These are phyloP conservation scores for Ornithoptera alexandrae DNA, from an alignment of 2,888 invertebrate species.

Conservation along the genomic window DNA sequence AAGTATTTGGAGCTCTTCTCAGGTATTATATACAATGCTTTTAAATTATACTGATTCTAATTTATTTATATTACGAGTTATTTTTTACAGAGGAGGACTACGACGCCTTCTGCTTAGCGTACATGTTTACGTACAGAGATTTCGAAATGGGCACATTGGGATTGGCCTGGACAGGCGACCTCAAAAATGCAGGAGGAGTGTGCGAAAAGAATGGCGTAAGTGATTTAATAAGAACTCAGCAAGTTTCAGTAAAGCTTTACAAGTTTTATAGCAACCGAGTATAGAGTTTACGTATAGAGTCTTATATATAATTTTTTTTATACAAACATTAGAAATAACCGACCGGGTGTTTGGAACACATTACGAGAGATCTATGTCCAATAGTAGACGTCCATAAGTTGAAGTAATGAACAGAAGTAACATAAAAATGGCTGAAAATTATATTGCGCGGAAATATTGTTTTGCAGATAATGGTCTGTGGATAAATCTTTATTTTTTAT, in stretches of 20 bases:
- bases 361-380: no score
- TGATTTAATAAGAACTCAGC: neutral
- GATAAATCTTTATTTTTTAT: no score
- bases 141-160: constrained; percentile 98
- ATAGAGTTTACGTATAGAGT: no score
- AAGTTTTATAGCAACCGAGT: neutral
- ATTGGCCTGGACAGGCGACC: constrained; percentile 98
- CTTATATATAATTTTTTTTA: no score
- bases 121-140: constrained; percentile 98
- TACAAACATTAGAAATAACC: no score
- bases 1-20: constrained; percentile 99
- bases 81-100: constrained; percentile 93
- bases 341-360: no score
- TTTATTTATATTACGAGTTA: constrained; percentile 44
- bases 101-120: constrained; percentile 98
- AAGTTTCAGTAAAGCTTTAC: neutral
- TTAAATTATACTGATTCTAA: constrained; percentile 2
- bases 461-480: no score
- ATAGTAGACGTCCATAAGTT: no score
- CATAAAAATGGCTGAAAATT: no score
- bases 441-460: no score
- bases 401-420: no score
- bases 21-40: constrained; percentile 71
- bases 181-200: constrained; percentile 98
- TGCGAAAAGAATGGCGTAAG: constrained; percentile 97